Evolutionary conservation across 2,888 invertebrate species (phyloP), one percentile per base, ranked within the genome.

Genomic region (Pseudococcus longispinus): DNA sequence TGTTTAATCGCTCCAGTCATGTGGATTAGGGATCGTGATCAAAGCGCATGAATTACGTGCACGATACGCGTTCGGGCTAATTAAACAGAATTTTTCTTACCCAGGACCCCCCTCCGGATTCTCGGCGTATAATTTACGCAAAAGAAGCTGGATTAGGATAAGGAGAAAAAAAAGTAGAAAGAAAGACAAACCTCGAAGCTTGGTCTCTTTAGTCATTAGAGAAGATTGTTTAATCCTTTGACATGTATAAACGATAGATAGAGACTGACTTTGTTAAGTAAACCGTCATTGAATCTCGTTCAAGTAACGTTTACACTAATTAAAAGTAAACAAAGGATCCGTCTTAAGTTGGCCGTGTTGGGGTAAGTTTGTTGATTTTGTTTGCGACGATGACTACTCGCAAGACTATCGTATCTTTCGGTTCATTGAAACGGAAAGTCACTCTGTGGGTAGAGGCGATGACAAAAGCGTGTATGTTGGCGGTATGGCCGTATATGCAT

Each of bases 221-320:
- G 42, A 80, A 74, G 74, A 74, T 74, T 74, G 74, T 74, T 42
- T 80, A 80, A 80, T 80, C 77, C 77, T 80, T 80, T 80, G 77
- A 80, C 77, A 80, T 80, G 29, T 20, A 42, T n/a, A 42, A 42
- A 80, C 26, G 55, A 55, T 55, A 55, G 55, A 55, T 15, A 42
- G 20, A 20, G 42, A 42, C 77, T 20, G 77, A 80, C 74, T 74
- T 74, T 32, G 77, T 70, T 65, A 70, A 85, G 85, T 42, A 85
- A 85, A 85, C 85, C 44, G 85, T 85, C 85, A 85, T 85, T 65
- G 65, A 85, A 65, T 65, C 60, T 44, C 70, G 65, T 65, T 70
- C 65, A 70, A 37, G 85, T 60, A 60, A 85, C 85, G 85, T 85
- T 85, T 85, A 85, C 70, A 70, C 85, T 85, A 85, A 85, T 85